phyloP scores from a whole-genome alignment of 2,797 vertebrate species.

The Ispidina lecontei region DNA sequence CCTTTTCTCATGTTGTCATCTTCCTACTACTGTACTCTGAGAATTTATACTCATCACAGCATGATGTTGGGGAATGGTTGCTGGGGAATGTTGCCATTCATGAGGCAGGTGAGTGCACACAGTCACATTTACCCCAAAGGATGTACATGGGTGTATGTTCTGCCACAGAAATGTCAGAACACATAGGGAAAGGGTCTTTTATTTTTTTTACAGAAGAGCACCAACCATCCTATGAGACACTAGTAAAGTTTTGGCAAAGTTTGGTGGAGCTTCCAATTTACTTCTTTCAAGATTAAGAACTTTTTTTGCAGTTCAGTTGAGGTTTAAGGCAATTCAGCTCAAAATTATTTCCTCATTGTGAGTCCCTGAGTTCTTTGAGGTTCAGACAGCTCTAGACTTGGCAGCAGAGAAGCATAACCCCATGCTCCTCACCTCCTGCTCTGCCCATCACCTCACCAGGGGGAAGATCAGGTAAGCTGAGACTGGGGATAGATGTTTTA shows the following conservation, averaged over 20 bases:
- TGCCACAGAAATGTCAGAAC: not conserved
- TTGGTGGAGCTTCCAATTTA: not conserved
- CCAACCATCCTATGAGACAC: not conserved
- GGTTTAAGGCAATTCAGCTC: not conserved
- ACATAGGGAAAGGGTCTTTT: fast-evolving
- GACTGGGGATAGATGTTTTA: not conserved
- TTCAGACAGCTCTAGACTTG: not conserved
- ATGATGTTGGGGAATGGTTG: not conserved
- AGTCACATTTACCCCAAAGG: not conserved
- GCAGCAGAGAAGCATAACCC: not conserved
- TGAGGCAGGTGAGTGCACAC: not conserved
- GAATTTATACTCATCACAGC: not conserved
- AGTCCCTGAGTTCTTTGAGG: not conserved
- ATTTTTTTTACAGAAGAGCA: not conserved
- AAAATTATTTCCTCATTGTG: not conserved
- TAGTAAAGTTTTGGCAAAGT: not conserved
- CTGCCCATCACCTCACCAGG: fast-evolving
- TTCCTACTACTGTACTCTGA: not conserved
- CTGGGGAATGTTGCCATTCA: not conserved
- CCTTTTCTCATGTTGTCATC: not conserved
- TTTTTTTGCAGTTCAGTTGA: not conserved
- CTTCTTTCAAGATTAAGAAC: not conserved
- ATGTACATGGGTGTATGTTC: not conserved
- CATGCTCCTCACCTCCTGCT: not conserved
- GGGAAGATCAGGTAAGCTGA: not conserved